phyloP scores from a whole-genome alignment of 2,113 vertebrate genomes.

The Nesogale talazaci region DNA sequence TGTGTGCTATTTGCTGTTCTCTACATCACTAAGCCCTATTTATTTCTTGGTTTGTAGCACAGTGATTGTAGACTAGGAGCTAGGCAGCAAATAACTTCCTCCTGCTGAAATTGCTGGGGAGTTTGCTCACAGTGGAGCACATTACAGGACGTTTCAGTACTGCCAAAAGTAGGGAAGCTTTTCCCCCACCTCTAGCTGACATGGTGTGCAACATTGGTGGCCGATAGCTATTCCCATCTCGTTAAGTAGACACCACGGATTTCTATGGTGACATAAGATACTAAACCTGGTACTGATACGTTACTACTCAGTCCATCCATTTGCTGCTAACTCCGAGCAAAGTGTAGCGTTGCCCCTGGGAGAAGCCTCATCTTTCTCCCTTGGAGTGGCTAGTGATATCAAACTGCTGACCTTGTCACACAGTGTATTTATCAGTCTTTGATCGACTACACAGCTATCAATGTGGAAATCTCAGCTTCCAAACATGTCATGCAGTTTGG shows the following conservation, averaged over 20 bases:
- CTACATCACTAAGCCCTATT: slow-evolving; percentile 59
- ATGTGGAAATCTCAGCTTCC: background rate
- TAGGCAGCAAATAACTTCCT: slow-evolving; percentile 59
- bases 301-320: background rate
- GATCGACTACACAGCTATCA: too few species aligned
- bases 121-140: slow-evolving; percentile 47
- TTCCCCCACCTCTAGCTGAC: background rate
- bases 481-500: background rate
- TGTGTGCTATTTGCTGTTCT: slow-evolving; percentile 59
- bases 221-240: background rate
- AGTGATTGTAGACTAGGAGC: slow-evolving; percentile 58
- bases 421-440: too few species aligned
- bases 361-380: too few species aligned
- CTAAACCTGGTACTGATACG: background rate
- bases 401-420: too few species aligned
- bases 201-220: background rate
- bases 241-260: background rate
- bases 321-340: too few species aligned
- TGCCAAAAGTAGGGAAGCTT: background rate
- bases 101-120: slow-evolving; percentile 18
- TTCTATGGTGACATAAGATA: background rate
- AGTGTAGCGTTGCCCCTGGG: too few species aligned
- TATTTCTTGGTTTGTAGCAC: slow-evolving; percentile 73
- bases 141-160: background rate
- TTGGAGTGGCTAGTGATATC: too few species aligned